phyloP scores from a whole-genome alignment of 2,888 invertebrate species.

The Drosophila incognita region DNA sequence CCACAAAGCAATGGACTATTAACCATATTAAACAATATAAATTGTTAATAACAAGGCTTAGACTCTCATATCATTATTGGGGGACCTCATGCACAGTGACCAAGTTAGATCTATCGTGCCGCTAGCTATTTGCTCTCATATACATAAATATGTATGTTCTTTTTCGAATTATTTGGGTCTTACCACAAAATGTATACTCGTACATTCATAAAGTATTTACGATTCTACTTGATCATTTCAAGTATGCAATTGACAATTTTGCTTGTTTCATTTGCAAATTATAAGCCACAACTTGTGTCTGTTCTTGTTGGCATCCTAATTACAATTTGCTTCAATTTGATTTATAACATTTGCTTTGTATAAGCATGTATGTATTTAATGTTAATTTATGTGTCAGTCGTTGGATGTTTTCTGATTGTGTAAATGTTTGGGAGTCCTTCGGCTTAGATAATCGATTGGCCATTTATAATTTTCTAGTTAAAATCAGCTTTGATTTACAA shows the following conservation, averaged over 20 bases:
- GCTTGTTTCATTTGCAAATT: conserved; percentile 15
- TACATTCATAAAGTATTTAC: background rate
- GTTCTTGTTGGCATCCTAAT: conserved; percentile 41
- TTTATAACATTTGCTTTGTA: conserved; percentile 38
- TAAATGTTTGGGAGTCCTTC: conserved; percentile 48
- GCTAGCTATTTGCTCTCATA: background rate
- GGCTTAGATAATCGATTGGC: conserved; percentile 45
- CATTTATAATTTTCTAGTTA: conserved; percentile 32
- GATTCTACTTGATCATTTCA: too few species aligned
- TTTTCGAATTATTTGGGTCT: background rate
- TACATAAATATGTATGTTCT: background rate
- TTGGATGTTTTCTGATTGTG: conserved; percentile 50
- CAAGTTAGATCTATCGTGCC: background rate
- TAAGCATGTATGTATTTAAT: conserved; percentile 18
- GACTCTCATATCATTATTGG: background rate
- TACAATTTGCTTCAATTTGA: conserved; percentile 47
- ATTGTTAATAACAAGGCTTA: background rate
- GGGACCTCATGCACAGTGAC: background rate
- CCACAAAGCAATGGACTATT: background rate
- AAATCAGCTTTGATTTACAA: conserved; percentile 28
- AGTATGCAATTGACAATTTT: background rate
- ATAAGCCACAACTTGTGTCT: conserved; percentile 19
- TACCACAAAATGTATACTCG: too few species aligned
- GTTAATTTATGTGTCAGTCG: conserved; percentile 48
- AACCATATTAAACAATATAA: background rate